Base-by-base conservation (phyloP, 2,797 vertebrate genomes). In the Myripristis jacobus region DNA sequence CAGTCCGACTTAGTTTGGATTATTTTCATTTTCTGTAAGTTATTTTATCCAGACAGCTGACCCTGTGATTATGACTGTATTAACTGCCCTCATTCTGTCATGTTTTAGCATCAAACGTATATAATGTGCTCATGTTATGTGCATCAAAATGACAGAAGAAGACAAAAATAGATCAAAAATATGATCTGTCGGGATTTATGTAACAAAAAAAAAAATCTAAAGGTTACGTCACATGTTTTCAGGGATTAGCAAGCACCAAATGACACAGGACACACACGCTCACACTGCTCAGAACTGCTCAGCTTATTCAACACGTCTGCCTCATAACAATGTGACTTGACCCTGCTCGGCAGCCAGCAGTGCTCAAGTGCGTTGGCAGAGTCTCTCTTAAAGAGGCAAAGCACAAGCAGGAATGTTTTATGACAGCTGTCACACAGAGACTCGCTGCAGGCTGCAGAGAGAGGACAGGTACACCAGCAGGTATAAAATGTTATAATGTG, bases 311-410 rank as follows among this genome's bases (percentile, higher is more conserved):
- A 63, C 29, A 58, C 70, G 58, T 53, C 47, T 54, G 76, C 64
- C 60, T 83, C 77, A 80, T 85, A 87, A 70, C 68, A 69, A 79
- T 80, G 61, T 60, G 53, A 62, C 67, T 61, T 24, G 15, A 75
- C 55, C 19, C 70, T 55, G 70, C 53, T 68, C 63, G 61, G 71
- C 64, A 81, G 80, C 79, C 6, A 57, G 67, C 56, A 66, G 67
- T 63, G 70, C 77, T 77, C 8, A 65, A 87, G 71, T 51, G 62
- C 66, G 44, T 56, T 70, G 77, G 79, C 73, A 74, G 48, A 54
- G 67, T 63, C 27, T 27, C 46, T 73, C 71, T 86, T 87, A 84
- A 85, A 88, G 85, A 61, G 76, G 46, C 73, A 83, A 62, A 46
- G 55, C 43, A 51, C 51, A 11, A 19, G 16, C 2, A 55, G 18